phyloP scores from a whole-genome alignment of 2,888 invertebrate genomes.

The Zaprionus bogoriensis region DNA sequence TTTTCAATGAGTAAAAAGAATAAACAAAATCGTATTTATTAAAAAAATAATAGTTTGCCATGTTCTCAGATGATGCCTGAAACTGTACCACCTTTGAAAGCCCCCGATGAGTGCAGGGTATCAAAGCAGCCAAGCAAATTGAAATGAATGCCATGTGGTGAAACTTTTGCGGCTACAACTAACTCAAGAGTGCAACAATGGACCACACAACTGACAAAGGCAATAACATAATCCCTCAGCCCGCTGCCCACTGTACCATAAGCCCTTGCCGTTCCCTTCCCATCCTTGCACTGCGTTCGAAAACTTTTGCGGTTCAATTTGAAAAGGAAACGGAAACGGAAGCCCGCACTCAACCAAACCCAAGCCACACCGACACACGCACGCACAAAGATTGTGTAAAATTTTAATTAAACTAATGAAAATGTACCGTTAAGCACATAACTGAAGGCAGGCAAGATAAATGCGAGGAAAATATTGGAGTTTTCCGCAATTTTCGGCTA shows the following conservation, averaged over 20 bases:
- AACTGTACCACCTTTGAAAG: neutral
- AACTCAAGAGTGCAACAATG: conserved; percentile 54
- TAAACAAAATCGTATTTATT: too few species aligned
- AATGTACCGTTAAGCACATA: conserved; percentile 51
- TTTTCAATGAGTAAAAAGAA: too few species aligned
- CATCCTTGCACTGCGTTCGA: neutral
- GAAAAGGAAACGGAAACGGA: conserved; percentile 59
- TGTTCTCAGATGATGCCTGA: too few species aligned
- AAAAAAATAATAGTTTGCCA: too few species aligned
- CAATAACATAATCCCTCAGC: conserved; percentile 68
- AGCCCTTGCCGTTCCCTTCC: too few species aligned
- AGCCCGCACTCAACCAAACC: conserved; percentile 1
- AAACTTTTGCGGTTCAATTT: conserved; percentile 72
- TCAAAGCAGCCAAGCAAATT: conserved; percentile 52
- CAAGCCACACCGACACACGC: conserved; percentile 6
- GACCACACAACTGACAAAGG: conserved; percentile 65
- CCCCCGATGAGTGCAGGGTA: conserved; percentile 26
- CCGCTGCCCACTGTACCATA: too few species aligned
- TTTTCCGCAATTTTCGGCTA: too few species aligned
- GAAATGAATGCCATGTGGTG: conserved; percentile 69
- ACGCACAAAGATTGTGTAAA: conserved; percentile 29
- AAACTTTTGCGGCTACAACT: conserved; percentile 60
- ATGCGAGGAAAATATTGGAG: too few species aligned
- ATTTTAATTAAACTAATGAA: conserved; percentile 80
- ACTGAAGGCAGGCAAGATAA: too few species aligned